These are phyloP conservation scores for Barnardius zonarius DNA, from an alignment of 2,113 vertebrate genomes.

Conservation along the genomic window DNA sequence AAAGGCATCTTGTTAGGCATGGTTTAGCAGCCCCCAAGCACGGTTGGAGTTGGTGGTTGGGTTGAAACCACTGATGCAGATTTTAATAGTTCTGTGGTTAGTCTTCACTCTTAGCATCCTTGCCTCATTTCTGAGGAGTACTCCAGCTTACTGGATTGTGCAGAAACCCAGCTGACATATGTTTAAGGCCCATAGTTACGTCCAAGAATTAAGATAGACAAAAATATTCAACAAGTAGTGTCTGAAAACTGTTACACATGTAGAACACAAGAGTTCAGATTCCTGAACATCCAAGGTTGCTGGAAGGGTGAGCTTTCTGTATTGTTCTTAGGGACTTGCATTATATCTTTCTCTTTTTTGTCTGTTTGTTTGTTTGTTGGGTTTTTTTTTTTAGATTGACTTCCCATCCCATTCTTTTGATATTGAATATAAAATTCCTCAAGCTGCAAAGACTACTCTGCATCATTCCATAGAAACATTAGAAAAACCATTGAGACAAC, in stretches of 20 bases:
- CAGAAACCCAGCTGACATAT: background rate
- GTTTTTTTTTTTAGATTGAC: slow-evolving; percentile 80
- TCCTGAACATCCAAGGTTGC: background rate
- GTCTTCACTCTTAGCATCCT: background rate
- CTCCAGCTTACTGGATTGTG: background rate
- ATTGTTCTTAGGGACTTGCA: background rate
- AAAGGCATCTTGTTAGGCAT: background rate
- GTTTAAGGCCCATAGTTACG: background rate
- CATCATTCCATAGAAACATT: slow-evolving; percentile 79
- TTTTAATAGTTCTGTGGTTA: background rate
- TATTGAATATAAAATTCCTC: slow-evolving; percentile 85
- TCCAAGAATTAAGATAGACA: background rate
- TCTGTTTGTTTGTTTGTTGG: too few relatives aligned
- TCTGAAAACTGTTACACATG: background rate
- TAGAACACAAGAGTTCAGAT: background rate
- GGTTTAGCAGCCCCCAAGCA: background rate
- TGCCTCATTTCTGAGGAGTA: background rate
- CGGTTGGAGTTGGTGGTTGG: background rate
- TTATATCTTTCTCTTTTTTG: background rate
- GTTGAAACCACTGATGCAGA: background rate
- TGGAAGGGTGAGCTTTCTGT: background rate
- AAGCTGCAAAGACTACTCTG: slow-evolving; percentile 70
- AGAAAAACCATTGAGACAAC: slow-evolving; percentile 80
- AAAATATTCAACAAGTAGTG: background rate
- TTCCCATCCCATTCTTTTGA: slow-evolving; percentile 85